Evolutionary conservation across 2,888 invertebrate genomes (phyloP), one percentile per base, ranked within the genome.

Genomic region (Eumacrocentrus americanus): DNA sequence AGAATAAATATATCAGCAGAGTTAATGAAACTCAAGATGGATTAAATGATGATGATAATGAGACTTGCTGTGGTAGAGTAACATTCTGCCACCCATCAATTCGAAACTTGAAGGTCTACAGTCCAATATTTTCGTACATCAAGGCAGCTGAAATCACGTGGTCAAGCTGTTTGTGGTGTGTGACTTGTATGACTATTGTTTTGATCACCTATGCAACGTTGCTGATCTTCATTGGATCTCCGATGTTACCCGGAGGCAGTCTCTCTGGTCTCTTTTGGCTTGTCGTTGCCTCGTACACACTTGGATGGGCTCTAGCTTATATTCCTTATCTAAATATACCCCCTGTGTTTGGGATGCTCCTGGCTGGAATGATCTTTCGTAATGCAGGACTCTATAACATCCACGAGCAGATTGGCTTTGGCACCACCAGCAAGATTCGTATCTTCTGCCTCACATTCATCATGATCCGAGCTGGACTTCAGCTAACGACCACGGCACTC

Each of bases 331-430:
- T 78, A 5, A 58, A 78, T 2, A 55, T 84, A 3, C 85, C 88
- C 0, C 87, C 88, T 4, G 83, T 88, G 74, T 81, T 88, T 59
- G 88, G 88, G 11, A 88, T 88, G 88, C 76, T 88, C 1, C 77
- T 87, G 46, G 84, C 86, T 53, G 87, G 88, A 9, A 83, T 87
- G 2, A 72, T 84, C 6, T 58, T 63, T 44, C 64, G 69, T 11
- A 64, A 65, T 11, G 42, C 59, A 29, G 66, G 65, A 4, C 16
- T 65, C 3, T 78, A 75, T 65, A 61, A 76, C 42, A 74, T 78
- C 29, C 64, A 69, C n/a, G 70, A 72, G 4, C 65, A 72, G 11
- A 70, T 80, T 20, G 74, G 76, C 2, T 3, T 16, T 0, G 20
- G 11, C 1, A 50, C 69, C 1, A 70, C 67, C 1, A 42, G 67